Base-by-base conservation (phyloP, 1,140 invertebrate genomes). In the Ruditapes philippinarum region DNA sequence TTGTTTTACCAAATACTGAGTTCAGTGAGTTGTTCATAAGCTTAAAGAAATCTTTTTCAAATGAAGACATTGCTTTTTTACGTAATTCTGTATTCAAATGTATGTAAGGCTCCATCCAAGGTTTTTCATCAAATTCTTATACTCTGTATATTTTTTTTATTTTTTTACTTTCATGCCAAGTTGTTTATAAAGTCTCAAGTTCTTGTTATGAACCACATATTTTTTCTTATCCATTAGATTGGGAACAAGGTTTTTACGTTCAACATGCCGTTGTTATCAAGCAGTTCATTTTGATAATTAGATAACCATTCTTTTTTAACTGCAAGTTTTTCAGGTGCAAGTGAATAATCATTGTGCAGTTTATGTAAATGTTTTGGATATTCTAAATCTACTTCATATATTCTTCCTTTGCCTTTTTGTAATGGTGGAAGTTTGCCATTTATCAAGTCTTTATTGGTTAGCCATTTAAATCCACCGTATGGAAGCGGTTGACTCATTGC, bases 1-100 rank as follows among this genome's bases (percentile, higher is more conserved):
- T 89, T 22, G 81, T 76, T 42, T 80, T 84, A 9, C 96, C 96
- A 92, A 96, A 96, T 22, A 95, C 91, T 9, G 92, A 68, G 89
- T 85, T 80, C n/a, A 95, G 90, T 9, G 92, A 68, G 89, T 85
- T 80, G 49, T 88, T 86, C 80, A 91, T 87, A 0, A 88, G 83
- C 40, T 88, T 90, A 51, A 51, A 88, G 36, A 82, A 89, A 73
- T 96, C 94, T 91, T 96, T 95, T 89, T 95, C 93, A 91, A 96
- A 96, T 38, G 93, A 92, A 83, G 93, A 95, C 31, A 85, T 94
- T n/a, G 96, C 94, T 60, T 89, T 68, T 79, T 91, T 94, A 91
- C 96, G 89, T 25, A 93, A 68, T 9, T 94, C 38, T n/a, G 92
- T 92, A 62, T 92, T 93, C 7, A 91, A 49, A 9, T 84, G 28